Conservation (phyloP, 2,797 vertebrate species). For the Pseudochirops cupreus region DNA sequence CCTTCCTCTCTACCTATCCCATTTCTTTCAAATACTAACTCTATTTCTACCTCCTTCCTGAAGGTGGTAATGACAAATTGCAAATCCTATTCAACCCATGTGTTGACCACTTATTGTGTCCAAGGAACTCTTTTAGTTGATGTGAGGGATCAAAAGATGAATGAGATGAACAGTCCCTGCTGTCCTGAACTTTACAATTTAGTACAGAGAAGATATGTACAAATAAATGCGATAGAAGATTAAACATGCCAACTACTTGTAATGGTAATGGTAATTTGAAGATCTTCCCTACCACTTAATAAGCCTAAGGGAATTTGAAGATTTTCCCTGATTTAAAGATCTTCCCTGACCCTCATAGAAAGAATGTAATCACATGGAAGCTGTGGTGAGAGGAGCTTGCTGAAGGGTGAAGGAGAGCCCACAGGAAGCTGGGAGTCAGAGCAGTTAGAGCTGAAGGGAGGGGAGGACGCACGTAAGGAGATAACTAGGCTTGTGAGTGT, state of each 20-base stretch:
- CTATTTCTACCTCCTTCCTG: neutral
- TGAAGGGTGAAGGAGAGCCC: no score
- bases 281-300: no score
- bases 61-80: neutral
- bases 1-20: neutral
- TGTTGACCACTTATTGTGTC: neutral
- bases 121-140: neutral
- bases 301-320: no score
- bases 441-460: no score
- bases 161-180: neutral
- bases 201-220: neutral
- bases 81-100: neutral
- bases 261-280: no score
- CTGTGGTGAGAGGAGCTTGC: no score
- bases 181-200: neutral
- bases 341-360: no score
- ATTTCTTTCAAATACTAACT: neutral
- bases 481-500: no score
- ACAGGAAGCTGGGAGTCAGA: no score
- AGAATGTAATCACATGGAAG: no score
- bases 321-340: no score
- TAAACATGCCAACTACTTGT: neutral
- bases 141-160: neutral
- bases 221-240: neutral
- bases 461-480: no score